Evolutionary conservation across 2,888 invertebrate genomes (phyloP), one percentile per base, ranked within the genome.

Genomic region (Drosophila borborema): DNA sequence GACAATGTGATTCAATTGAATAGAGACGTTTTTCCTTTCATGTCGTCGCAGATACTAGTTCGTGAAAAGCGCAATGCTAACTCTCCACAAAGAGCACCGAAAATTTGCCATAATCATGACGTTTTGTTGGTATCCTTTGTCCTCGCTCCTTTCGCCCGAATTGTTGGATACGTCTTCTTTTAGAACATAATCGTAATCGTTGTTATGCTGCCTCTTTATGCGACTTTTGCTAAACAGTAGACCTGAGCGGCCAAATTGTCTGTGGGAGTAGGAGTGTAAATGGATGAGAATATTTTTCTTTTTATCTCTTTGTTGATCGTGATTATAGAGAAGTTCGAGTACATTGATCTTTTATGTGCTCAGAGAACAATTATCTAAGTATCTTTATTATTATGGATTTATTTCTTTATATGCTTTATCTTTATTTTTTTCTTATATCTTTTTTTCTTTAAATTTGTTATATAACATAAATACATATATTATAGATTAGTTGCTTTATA

Each of bases 91-190:
- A 83, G 75, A 74, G 71, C 62, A 65, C 74, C 81, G 76, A 91
- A 90, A 86, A 91, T 89, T 87, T 89, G 91, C 90, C 91, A 85
- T 91, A 90, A 89, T 91, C 89, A 91, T 77, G 86, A 76, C 72
- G 68, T 82, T 82, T 77, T 85, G 69, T 83, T 58, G 62, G 49
- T 56, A 28, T 49, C 46, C 63, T 56, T 72, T 81, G 66, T 64
- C 64, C 64, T 70, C 38, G 45, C 62, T 62, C 62, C 58, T 70
- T 66, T 72, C 60, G 40, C 1, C 43, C 45, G 80, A 82, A 82
- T 70, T 34, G 66, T 53, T 62, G n/a, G 43, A 59, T 41, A 65
- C 56, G 65, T 76, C 65, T 81, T 66, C 66, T 64, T 80, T 74
- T 71, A 55, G 40, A 55, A 65, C 59, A 56, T 89, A 84, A 89